Conservation (phyloP, 1,140 invertebrate genomes). For the Schlechtendalia chinensis region DNA sequence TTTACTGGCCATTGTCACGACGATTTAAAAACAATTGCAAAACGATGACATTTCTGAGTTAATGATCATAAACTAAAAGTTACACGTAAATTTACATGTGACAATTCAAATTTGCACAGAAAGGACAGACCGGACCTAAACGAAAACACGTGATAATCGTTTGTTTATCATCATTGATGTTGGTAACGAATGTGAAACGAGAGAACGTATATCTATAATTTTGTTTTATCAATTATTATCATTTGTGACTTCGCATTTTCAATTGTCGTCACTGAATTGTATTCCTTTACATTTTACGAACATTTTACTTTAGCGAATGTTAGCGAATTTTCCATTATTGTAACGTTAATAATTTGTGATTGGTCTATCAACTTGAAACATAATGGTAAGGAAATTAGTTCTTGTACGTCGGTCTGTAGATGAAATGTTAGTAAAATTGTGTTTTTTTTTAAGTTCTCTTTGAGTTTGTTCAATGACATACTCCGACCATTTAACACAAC, state of each 20-base stretch:
- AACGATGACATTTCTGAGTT: slow-evolving; percentile 19
- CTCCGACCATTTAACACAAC: slow-evolving; percentile 77
- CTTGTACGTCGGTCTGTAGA: neutral
- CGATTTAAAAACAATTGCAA: neutral
- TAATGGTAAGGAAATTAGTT: slow-evolving; percentile 7
- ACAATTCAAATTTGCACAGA: neutral
- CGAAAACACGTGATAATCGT: slow-evolving; percentile 46
- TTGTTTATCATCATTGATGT: slow-evolving; percentile 45
- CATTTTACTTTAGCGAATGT: no score
- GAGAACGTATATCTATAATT: neutral
- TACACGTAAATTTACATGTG: slow-evolving; percentile 17
- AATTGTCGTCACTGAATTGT: neutral
- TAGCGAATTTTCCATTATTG: neutral
- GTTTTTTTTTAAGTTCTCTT: slow-evolving; percentile 6
- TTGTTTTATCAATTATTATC: neutral
- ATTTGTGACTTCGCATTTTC: neutral
- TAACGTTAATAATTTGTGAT: neutral
- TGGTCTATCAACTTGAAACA: neutral
- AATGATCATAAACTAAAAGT: neutral
- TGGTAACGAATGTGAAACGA: neutral
- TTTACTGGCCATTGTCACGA: slow-evolving; percentile 35
- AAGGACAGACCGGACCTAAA: neutral
- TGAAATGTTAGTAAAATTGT: neutral
- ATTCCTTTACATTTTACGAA: neutral
- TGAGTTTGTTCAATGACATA: slow-evolving; percentile 72